Base-by-base conservation (phyloP, 2,888 invertebrate genomes). In the Adela reaumurella region DNA sequence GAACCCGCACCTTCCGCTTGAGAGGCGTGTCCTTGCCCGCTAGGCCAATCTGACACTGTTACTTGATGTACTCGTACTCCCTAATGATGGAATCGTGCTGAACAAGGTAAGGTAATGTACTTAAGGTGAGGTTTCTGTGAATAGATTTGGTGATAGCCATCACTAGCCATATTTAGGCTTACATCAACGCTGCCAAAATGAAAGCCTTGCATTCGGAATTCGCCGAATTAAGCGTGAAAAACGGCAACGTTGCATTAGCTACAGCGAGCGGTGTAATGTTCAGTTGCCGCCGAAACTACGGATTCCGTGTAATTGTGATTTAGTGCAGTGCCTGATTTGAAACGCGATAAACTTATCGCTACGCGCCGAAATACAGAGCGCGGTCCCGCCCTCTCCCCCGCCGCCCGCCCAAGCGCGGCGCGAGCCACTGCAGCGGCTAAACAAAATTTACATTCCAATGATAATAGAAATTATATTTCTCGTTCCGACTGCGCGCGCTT, bases 281-380 rank as follows among this genome's bases (percentile, higher is more conserved):
- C 68, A 62, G 64, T 66, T 61, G 62, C 59, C 61, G 64, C 67
- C 72, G 70, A 70, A 43, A 71, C 68, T 70, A 67, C 64, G 66
- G 59, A 65, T 70, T 68, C 60, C 67, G 59, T 65, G 67, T 74
- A 74, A 74, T 74, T 76, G 67, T 74, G 73, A 74, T 74, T 67
- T 70, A 74, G 66, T 61, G 62, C 59, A 61, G 19, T 49, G 28
- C 50, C 43, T 46, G 46, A 64, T 56, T 44, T 45, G 20, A 45
- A 20, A 24, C 46, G 46, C 65, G 73, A 74, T 74, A 70, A 68
- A 68, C 61, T 69, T 76, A 74, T 72, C 71, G 63, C 58, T 35
- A 35, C 35, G 35, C 35, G 35, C 35, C 35, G 35, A 35, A 35
- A 35, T 35, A 35, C 35, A 8, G 35, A 35, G 11, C 35, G 6